Evolutionary conservation across 2,797 vertebrate genomes (phyloP).

Genomic region (Falco peregrinus): DNA sequence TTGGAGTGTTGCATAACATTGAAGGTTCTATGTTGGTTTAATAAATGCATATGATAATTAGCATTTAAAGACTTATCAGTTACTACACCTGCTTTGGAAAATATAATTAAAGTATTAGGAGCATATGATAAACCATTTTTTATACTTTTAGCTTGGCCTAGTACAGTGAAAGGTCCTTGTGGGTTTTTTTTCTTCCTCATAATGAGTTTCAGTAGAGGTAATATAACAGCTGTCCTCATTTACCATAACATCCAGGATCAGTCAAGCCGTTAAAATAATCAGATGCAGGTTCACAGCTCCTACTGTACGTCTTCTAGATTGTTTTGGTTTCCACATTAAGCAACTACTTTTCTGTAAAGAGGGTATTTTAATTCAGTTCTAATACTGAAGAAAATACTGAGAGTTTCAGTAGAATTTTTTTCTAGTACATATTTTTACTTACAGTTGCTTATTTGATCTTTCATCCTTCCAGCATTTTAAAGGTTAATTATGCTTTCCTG

Average conservation of each 20-base stretch:
- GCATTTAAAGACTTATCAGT: neutral
- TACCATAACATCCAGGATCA: slow-evolving; percentile 49
- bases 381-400: neutral
- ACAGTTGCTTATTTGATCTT: slow-evolving; percentile 33
- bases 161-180: slow-evolving; percentile 27
- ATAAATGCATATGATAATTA: slow-evolving; percentile 24
- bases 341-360: neutral
- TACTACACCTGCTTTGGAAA: slow-evolving; percentile 41
- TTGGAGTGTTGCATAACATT: neutral
- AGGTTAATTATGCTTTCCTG: slow-evolving; percentile 75
- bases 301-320: slow-evolving; percentile 55
- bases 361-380: neutral
- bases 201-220: slow-evolving; percentile 41
- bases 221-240: slow-evolving; percentile 56
- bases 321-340: neutral
- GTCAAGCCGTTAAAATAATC: slow-evolving; percentile 36
- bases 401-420: neutral
- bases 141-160: slow-evolving; percentile 12
- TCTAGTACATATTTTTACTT: neutral
- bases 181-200: neutral
- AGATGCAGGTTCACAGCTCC: slow-evolving; percentile 36
- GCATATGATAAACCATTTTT: slow-evolving; percentile 17
- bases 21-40: slow-evolving; percentile 23
- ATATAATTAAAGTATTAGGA: slow-evolving; percentile 36
- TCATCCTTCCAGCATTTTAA: slow-evolving; percentile 73